Evolutionary conservation across 92 coral and sea anemone species (phyloP), one percentile per base, ranked within the genome.

Genomic region (Bergia sp.): DNA sequence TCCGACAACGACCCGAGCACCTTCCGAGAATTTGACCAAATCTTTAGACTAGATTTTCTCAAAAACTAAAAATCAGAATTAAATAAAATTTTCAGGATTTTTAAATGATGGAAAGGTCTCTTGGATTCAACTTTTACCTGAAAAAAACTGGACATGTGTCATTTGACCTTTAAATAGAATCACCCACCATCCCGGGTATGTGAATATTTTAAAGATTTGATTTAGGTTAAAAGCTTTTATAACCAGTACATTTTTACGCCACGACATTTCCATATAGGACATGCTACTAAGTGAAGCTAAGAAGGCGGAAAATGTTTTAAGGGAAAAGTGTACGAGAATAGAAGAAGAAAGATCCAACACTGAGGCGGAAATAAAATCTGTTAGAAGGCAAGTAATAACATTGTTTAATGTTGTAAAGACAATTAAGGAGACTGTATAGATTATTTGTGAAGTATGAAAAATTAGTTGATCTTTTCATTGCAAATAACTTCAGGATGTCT

Each of bases 261-360:
- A 49, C 21, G 40, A 47, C 15, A 20, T 49, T 38, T 73, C 41
- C 18, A 2, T 89, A 76, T 77, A 91, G 93, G 91, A 87, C 13
- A 43, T 81, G 80, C 88, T 58, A 53, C 53, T 82, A 67, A 66
- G 73, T 15, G 93, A 91, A 43, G 85, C 93, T 12, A 91, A 91
- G 81, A 80, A 81, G 77, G 86, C 72, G 37, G 93, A 87, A 76
- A 89, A 87, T 47, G 79, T 77, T 57, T 82, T 73, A 69, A 91
- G 86, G 73, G 93, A 91, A 44, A 91, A 82, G 47, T 85, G 86
- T 50, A 18, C 67, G 55, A 82, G 88, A 44, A 67, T 86, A 21
- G 93, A 89, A 57, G 96, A 95, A 90, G 98, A 95, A 61, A 94
- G 89, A 64, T 94, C 92, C 3, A 88, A 82, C 89, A 87, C 92